Base-by-base conservation (phyloP, 2,888 invertebrate genomes). In the Rhabditoides inermis region DNA sequence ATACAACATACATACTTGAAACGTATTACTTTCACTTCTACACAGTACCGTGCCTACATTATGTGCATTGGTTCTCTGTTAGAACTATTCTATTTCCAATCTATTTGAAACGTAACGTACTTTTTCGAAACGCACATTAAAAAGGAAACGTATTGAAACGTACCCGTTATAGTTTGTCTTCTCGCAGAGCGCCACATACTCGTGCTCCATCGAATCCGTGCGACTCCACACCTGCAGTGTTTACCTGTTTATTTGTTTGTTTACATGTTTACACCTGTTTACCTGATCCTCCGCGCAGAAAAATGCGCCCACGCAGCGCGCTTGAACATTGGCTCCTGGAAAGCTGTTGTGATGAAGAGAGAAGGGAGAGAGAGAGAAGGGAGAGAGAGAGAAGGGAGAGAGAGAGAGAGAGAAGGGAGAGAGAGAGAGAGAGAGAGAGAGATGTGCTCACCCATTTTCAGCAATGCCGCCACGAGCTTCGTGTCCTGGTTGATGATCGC, bases 401-500 rank as follows among this genome's bases (percentile, higher is more conserved):
- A 23, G 23, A 26, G 12, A 42, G n/a, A 26, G 25, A 7, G 5
- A 42, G 4, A 27, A 45, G 27, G 25, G n/a, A 45, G 22, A 18
- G 28, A 5, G 30, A n/a, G 20, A 20, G n/a, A n/a, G n/a, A n/a
- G n/a, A n/a, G n/a, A n/a, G n/a, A n/a, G n/a, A n/a, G n/a, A n/a
- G n/a, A n/a, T n/a, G n/a, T n/a, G n/a, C n/a, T n/a, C n/a, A n/a
- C 89, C 88, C 23, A 88, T 85, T 77, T 91, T 89, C 45, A 98
- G 79, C 3, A 98, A 81, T 77, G 86, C 92, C 79, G 90, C 92
- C 4, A 94, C 94, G 90, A 94, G 90, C 0, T 89, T 86, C 0
- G 91, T 90, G 77, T 98, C 95, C 77, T 98, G 95, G 78, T 95
- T 98, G 0, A 94, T 92, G 65, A 95, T 92, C 3, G 94, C 92